Conservation (phyloP, 2,888 invertebrate genomes). For the Patella depressa region DNA sequence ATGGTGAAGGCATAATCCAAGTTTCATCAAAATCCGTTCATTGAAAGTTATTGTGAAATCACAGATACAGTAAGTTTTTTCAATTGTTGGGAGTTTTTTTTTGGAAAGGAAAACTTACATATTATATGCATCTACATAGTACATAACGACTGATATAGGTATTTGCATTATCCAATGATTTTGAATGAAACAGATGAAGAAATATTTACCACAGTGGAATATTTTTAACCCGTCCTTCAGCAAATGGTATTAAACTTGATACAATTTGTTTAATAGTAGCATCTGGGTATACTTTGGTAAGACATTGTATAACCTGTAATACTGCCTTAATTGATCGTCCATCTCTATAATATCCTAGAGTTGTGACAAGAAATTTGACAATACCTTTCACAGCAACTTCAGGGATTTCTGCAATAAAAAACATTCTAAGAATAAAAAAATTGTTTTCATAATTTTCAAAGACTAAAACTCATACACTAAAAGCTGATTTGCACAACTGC, state of each 20-base stretch:
- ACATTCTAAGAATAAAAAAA: neutral
- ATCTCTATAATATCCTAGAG: conserved; percentile 86
- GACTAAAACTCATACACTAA: neutral
- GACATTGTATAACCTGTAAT: conserved; percentile 78
- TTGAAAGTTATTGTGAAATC: too few relatives aligned
- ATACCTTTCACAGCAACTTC: conserved; percentile 84
- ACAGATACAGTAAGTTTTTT: too few relatives aligned
- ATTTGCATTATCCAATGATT: too few relatives aligned
- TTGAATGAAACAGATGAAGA: too few relatives aligned
- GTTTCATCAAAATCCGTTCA: too few relatives aligned
- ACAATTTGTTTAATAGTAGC: conserved; percentile 81
- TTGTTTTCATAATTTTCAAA: neutral
- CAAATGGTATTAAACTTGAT: conserved; percentile 78
- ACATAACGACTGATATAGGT: too few relatives aligned
- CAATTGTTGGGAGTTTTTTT: too few relatives aligned
- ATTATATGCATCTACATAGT: too few relatives aligned
- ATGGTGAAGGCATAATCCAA: too few relatives aligned
- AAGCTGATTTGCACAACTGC: conserved; percentile 3
- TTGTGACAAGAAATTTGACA: conserved; percentile 83
- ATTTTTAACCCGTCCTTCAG: conserved; percentile 77
- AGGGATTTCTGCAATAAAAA: conserved; percentile 79
- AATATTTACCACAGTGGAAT: conserved; percentile 77
- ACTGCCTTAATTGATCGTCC: conserved; percentile 83
- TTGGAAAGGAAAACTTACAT: too few relatives aligned
- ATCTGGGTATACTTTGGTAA: conserved; percentile 80